Base-by-base conservation (phyloP, 2,113 vertebrate species). In the Emydocephalus ijimae region DNA sequence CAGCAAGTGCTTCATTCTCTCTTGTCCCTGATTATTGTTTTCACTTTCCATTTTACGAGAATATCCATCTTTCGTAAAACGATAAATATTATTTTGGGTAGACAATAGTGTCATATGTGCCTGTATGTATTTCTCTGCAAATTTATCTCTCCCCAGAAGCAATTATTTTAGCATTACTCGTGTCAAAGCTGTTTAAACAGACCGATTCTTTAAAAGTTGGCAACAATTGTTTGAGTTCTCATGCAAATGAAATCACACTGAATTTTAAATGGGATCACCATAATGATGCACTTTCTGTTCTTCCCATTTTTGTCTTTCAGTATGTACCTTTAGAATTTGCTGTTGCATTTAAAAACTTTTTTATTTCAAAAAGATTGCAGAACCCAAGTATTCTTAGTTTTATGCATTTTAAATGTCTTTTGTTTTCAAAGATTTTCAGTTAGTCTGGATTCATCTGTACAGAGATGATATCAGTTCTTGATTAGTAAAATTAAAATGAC, bases 181-280 rank as follows among this genome's bases (percentile, higher is more conserved):
- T 69, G 8, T 69, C 20, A 64, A 61, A 88, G 48, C 86, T 88
- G n/a, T 88, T 69, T 74, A 69, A 92, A 88, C 91, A 59, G 56
- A 52, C 91, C 87, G 81, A 34, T 64, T 52, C 91, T 74, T 92
- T 74, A 55, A 88, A 88, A 52, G 50, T 92, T 88, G 91, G 91
- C 59, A 92, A 74, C 48, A 55, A 3, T 88, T 74, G 59, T 21
- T 43, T 12, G 48, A 50, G 55, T 24, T 87, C 45, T 87, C 59
- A 92, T 92, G 57, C 50, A 92, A 92, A 92, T 88, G 59, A 69
- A 92, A 92, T 92, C 86, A 88, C 61, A 55, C 86, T 74, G 86
- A 54, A 74, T 92, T 92, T 92, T 92, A 54, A 88, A 92, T 69
- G 34, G 91, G 43, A 59, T 54, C 86, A 55, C 48, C 26, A 88